These are phyloP conservation scores for Choreutis nemorana DNA, from an alignment of 2,888 invertebrate species.

Conservation along the genomic window DNA sequence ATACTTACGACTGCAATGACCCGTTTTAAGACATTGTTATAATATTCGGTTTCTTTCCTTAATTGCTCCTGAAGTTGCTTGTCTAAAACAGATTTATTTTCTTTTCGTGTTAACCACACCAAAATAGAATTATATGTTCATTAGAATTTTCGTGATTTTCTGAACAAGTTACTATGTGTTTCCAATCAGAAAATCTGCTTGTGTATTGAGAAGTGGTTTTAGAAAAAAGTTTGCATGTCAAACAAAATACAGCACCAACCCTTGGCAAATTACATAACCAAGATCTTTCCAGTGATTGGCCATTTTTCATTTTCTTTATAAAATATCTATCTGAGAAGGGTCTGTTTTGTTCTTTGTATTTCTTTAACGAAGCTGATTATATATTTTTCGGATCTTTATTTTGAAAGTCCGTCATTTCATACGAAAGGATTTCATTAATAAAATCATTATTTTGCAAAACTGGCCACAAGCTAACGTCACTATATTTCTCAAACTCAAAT, in stretches of 20 bases:
- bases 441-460: conserved; percentile 9
- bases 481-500: conserved; percentile 10
- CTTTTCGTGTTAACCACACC: no score
- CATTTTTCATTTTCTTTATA: conserved; percentile 8
- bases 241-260: conserved; percentile 7
- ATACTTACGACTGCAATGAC: conserved; percentile 2
- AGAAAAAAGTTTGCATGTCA: conserved; percentile 8
- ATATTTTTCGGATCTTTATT: conserved; percentile 11
- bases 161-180: conserved; percentile 7
- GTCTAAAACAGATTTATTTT: no score
- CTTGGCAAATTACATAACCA: conserved; percentile 6
- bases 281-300: conserved; percentile 10
- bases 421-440: conserved; percentile 4
- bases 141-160: conserved; percentile 6
- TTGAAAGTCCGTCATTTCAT: conserved; percentile 10
- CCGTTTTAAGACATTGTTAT: conserved; percentile 8
- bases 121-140: no score
- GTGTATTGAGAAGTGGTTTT: conserved; percentile 7
- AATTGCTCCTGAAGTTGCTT: neutral
- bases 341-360: conserved; percentile 12
- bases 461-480: conserved; percentile 6
- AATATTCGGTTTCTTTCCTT: neutral
- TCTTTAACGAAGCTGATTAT: conserved; percentile 12
- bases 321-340: conserved; percentile 10
- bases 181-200: conserved; percentile 9